Base-by-base conservation (phyloP, 1,140 invertebrate genomes). In the Dendrolimus kikuchii region DNA sequence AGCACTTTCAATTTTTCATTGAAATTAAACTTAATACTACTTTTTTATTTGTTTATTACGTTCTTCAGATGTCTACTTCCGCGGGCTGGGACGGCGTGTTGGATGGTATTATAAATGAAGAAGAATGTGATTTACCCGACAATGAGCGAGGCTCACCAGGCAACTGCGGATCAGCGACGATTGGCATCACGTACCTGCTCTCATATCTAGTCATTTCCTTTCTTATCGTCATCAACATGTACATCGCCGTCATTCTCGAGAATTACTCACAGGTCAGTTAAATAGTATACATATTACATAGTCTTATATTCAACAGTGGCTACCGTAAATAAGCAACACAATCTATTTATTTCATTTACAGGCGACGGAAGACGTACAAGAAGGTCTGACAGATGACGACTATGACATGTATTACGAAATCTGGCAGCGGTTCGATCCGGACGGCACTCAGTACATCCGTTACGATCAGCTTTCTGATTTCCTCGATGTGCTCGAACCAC, bases 371-470 rank as follows among this genome's bases (percentile, higher is more conserved):
- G 98, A 99, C 86, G 98, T 99, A 45, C 97, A 99, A 80, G 97
- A 99, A 87, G 97, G 98, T 71, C 90, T 99, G 45, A 99, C 98
- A 39, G 97, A 98, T 79, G 98, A 99, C 86, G 98, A 99, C 83
- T 99, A 99, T 88, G 98, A 99, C 81, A 98, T 99, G 96, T 99
- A 98, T 88, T 99, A 99, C 81, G 98, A 99, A 88, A 98, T 99
- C 64, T 99, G 98, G 98, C 97, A 99, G 81, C 94, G 97, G 71
- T 99, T 97, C 86, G 98, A 99, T 88, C 97, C 98, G 0, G 95
- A 99, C 73, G 98, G 98, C 48, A 98, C 97, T 5, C 96, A 99
- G 84, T 99, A 98, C 88, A 98, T 99, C 68, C 91, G 93, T 47
- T 97, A 98, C 87, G 93, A 96, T 68, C 93, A 96, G 81, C 88